These are phyloP conservation scores for Drosophila orosa DNA, from an alignment of 1,140 invertebrate genomes.

Conservation along the genomic window DNA sequence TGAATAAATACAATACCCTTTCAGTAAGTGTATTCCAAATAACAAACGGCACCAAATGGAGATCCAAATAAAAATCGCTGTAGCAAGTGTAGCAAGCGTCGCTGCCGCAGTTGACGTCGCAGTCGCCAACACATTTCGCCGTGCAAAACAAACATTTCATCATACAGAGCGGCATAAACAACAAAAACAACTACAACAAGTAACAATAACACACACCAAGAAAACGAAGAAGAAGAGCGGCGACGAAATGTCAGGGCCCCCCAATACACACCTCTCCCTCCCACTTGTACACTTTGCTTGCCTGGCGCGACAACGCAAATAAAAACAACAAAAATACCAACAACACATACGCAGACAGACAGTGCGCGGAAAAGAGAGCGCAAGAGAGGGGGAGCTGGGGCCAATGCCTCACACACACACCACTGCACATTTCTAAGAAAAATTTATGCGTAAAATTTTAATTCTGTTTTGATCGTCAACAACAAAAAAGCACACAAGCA, in stretches of 20 bases:
- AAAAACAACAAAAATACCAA: conserved; percentile 53
- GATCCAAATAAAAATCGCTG: conserved; percentile 11
- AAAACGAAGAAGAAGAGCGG: conserved; percentile 39
- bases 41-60: conserved; percentile 11
- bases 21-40: not conserved
- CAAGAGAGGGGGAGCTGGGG: conserved; percentile 40
- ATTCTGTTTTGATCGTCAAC: conserved; percentile 83
- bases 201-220: conserved; percentile 23
- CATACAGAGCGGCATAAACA: conserved; percentile 55
- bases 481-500: conserved; percentile 65
- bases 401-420: conserved; percentile 73
- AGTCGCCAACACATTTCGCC: conserved; percentile 67
- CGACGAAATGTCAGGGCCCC: conserved; percentile 74
- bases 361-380: conserved; percentile 1
- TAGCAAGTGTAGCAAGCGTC: conserved; percentile 61
- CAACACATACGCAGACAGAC: conserved; percentile 33
- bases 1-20: not conserved
- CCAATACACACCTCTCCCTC: conserved; percentile 17
- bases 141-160: conserved; percentile 83
- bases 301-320: conserved; percentile 75
- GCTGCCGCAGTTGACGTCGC: conserved; percentile 16
- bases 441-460: conserved; percentile 83
- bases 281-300: conserved; percentile 24
- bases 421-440: conserved; percentile 72
- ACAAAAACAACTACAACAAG: conserved; percentile 39